These are phyloP conservation scores for Cassiopea andromeda DNA, from an alignment of 30 jellyfish, hydroid and myxozoan genomes.

Conservation along the genomic window DNA sequence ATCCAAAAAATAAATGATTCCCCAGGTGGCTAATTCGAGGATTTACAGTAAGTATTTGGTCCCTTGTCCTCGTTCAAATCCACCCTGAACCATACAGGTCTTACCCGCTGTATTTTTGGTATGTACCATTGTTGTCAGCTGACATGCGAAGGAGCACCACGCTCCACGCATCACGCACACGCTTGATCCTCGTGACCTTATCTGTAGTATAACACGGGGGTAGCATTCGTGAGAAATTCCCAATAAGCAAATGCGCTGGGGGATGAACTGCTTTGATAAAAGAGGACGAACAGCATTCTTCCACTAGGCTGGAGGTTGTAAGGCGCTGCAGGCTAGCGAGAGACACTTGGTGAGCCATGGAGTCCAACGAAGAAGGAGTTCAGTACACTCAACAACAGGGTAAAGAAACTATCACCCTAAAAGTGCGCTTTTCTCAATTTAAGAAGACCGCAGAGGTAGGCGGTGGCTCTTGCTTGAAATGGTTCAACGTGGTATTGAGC, in stretches of 20 bases:
- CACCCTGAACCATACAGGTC: too few species aligned
- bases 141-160: too few species aligned
- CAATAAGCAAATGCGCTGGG: neutral
- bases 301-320: neutral
- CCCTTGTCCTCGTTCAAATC: too few species aligned
- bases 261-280: neutral
- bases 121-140: too few species aligned
- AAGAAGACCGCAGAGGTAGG: constrained; percentile 31
- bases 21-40: too few species aligned
- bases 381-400: constrained; percentile 55
- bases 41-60: too few species aligned
- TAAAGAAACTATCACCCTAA: constrained; percentile 34
- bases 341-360: constrained; percentile 23
- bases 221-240: neutral
- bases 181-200: too few species aligned
- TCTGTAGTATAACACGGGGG: too few species aligned
- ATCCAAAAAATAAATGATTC: too few species aligned
- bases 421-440: constrained; percentile 57
- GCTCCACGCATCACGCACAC: too few species aligned
- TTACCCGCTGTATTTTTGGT: too few species aligned
- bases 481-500: constrained; percentile 40
- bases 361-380: constrained; percentile 34
- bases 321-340: neutral
- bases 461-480: constrained; percentile 35
- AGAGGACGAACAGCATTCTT: neutral